Percentiles rank a stretch among this genome's conserved stretches.
phyloP scores from a whole-genome alignment of 2,113 vertebrate genomes.

The Siphamia tubifer region DNA sequence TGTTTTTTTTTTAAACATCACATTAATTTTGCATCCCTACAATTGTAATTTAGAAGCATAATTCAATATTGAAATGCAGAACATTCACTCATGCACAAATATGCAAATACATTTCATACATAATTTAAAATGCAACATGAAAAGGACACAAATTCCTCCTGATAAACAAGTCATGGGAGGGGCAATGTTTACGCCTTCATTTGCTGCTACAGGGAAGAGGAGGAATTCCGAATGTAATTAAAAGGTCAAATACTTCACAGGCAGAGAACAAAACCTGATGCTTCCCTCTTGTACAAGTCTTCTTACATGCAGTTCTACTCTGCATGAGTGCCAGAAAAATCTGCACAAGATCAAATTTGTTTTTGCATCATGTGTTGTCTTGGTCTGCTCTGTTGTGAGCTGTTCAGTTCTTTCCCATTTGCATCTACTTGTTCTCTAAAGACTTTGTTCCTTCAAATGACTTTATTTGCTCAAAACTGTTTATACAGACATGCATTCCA shows the following conservation, averaged over 20 bases:
- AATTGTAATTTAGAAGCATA: constrained; percentile 22
- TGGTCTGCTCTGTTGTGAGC: not conserved
- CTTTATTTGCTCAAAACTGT: constrained; percentile 47
- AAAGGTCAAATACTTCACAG: constrained; percentile 34
- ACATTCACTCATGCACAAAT: constrained; percentile 18
- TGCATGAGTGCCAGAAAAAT: not conserved
- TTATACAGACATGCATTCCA: constrained; percentile 32
- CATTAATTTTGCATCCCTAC: constrained; percentile 35
- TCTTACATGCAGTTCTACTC: not conserved
- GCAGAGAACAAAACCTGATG: not conserved
- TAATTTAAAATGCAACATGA: constrained; percentile 52
- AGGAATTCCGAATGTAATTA: constrained; percentile 23
- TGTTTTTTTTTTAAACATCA: constrained; percentile 15
- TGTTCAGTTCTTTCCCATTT: constrained; percentile 26
- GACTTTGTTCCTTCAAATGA: constrained; percentile 22
- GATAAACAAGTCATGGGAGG: constrained; percentile 33
- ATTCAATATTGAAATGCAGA: constrained; percentile 31
- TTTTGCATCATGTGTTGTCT: constrained; percentile 2
- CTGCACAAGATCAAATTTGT: not conserved
- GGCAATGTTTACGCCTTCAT: not conserved
- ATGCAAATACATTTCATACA: constrained; percentile 53
- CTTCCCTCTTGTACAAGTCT: not conserved
- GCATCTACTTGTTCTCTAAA: constrained; percentile 23
- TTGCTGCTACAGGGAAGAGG: constrained; percentile 1
- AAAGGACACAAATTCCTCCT: constrained; percentile 39